Percentiles rank a stretch among this genome's conserved stretches.
phyloP scores from a whole-genome alignment of 2,797 vertebrate species.

The Apogon hyalosoma region DNA sequence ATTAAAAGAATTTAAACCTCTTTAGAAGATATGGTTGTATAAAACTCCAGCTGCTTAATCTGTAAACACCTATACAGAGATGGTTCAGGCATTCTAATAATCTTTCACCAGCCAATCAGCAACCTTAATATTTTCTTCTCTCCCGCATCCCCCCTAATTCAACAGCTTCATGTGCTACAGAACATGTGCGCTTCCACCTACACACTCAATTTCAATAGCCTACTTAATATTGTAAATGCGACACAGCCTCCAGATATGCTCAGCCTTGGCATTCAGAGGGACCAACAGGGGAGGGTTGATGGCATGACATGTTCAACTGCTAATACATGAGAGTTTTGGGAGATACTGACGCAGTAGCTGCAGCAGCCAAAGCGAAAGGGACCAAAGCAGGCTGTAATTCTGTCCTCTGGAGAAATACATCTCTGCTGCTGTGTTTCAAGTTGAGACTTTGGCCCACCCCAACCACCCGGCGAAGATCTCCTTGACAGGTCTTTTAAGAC shows the following conservation, averaged over 20 bases:
- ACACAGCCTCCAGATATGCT: constrained; percentile 73
- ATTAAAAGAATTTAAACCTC: background rate
- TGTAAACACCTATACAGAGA: constrained; percentile 52
- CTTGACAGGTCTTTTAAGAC: constrained; percentile 55
- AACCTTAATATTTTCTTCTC: constrained; percentile 40
- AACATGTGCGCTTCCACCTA: constrained; percentile 81
- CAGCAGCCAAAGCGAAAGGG: constrained; percentile 18
- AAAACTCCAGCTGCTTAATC: constrained; percentile 48
- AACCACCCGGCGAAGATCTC: constrained; percentile 27
- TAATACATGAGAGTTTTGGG: constrained; percentile 27
- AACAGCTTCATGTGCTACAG: constrained; percentile 70
- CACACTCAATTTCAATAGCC: constrained; percentile 76
- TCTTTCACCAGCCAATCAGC: constrained; percentile 65
- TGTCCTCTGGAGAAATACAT: background rate
- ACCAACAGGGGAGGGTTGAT: constrained; percentile 36
- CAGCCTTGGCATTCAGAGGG: constrained; percentile 74
- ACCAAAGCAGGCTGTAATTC: constrained; percentile 44
- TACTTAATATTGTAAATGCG: constrained; percentile 79
- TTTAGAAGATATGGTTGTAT: constrained; percentile 22
- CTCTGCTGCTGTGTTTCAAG: constrained; percentile 32
- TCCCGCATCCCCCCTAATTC: constrained; percentile 49
- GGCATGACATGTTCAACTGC: constrained; percentile 51
- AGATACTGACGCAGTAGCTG: constrained; percentile 6
- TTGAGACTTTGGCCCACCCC: constrained; percentile 34
- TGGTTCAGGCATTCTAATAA: constrained; percentile 54